Evolutionary conservation across 1,140 invertebrate genomes (phyloP), one percentile per base, ranked within the genome.

Genomic region (Plodia interpunctella): DNA sequence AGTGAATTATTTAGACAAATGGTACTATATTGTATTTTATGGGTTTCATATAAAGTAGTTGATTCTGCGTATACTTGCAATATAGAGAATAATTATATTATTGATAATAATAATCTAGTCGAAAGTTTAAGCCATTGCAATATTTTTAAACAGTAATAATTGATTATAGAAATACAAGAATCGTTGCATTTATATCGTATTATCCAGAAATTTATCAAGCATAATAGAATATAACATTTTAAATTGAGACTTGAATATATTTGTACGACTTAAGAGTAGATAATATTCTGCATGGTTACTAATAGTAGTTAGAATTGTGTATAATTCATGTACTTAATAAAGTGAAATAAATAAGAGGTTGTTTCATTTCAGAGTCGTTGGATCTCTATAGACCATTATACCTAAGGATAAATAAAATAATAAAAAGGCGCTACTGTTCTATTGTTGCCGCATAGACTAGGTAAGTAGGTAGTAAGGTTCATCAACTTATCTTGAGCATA

Each of bases 41-140:
- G 38, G 38, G 38, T 15, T 44, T 44, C 38, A 44, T 44, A 44
- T 44, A 5, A 44, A 44, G 38, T 44, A 44, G 38, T 44, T 44
- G 15, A 44, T 53, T 10, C 50, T 53, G 28, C 51, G 53, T 57
- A 65, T 55, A 60, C 65, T 72, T 74, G 74, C 78, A 74, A 78
- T 76, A 81, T 81, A 80, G 72, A 79, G 38, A 70, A 61, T 84
- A 83, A 74, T 75, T 79, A 60, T 25, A 3, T 3, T 82, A 76
- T 77, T 82, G 70, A 83, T 83, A 82, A 78, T 80, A 83, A 84
- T 80, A 76, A 77, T 89, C 83, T 88, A 88, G 83, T 87, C 84
- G 78, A 65, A 83, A 83, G 72, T 81, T 78, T 79, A 80, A 82
- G 86, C 86, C 83, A 86, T 86, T 82, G 79, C 82, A 86, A 86